A percentile compares a stretch with the other conserved stretches of the same genome.
Conservation (phyloP, 2,888 invertebrate genomes). For the Drosophila algonquin region DNA sequence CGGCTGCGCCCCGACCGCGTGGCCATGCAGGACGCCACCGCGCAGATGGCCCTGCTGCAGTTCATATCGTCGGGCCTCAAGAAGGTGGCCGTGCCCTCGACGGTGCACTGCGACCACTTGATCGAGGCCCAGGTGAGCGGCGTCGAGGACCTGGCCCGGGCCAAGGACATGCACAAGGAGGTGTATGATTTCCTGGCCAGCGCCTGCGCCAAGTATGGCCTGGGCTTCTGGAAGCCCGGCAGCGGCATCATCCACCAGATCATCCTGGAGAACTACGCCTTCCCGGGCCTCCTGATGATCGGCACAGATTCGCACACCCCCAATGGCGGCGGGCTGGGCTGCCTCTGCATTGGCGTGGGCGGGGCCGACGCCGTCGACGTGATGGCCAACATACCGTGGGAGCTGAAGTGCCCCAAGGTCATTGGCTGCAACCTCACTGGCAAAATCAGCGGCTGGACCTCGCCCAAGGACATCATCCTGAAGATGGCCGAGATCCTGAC, state of each 20-base stretch:
- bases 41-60: slow-evolving; percentile 99
- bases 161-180: slow-evolving; percentile 95
- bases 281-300: slow-evolving; percentile 98
- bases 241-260: slow-evolving; percentile 99
- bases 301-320: slow-evolving; percentile 99
- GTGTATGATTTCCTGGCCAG: slow-evolving; percentile 97
- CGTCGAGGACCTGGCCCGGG: slow-evolving; percentile 93
- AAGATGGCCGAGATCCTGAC: slow-evolving; percentile 98
- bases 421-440: slow-evolving; percentile 99
- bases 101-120: slow-evolving; percentile 99
- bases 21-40: slow-evolving; percentile 99
- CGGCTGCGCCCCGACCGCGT: slow-evolving; percentile 98
- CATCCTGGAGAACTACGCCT: slow-evolving; percentile 99
- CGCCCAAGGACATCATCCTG: slow-evolving; percentile 98
- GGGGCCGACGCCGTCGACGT: slow-evolving; percentile 99
- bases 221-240: slow-evolving; percentile 99
- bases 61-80: slow-evolving; percentile 99
- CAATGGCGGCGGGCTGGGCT: slow-evolving; percentile 98
- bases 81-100: slow-evolving; percentile 98
- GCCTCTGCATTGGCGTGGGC: slow-evolving; percentile 99
- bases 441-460: slow-evolving; percentile 97
- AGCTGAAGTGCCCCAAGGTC: slow-evolving; percentile 98
- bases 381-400: slow-evolving; percentile 99
- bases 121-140: slow-evolving; percentile 98
- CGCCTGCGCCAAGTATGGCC: slow-evolving; percentile 98